These are phyloP conservation scores for Siniperca undulata DNA, from an alignment of 2,797 vertebrate genomes.

Conservation along the genomic window DNA sequence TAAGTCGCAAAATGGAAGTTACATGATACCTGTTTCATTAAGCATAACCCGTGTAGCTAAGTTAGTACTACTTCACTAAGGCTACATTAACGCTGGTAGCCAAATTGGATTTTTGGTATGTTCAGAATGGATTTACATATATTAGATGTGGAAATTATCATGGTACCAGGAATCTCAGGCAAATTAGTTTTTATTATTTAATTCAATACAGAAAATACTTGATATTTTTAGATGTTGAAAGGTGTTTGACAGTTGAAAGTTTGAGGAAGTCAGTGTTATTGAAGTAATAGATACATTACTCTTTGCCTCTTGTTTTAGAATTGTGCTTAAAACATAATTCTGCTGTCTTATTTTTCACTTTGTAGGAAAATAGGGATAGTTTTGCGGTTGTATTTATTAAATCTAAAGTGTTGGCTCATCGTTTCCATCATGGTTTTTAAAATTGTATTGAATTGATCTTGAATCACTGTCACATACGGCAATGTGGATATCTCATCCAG, in stretches of 20 bases:
- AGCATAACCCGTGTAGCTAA: neutral
- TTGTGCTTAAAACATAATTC: neutral
- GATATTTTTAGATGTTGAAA: neutral
- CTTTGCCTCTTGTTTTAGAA: neutral
- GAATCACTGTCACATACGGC: neutral
- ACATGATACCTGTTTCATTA: neutral
- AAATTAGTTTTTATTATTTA: neutral
- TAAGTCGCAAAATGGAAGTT: neutral
- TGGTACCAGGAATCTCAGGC: slow-evolving; percentile 3
- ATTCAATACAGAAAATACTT: neutral
- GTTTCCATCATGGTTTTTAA: neutral
- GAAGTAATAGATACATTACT: neutral
- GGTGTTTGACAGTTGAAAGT: neutral
- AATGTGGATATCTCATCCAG: neutral
- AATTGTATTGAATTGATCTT: neutral
- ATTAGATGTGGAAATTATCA: neutral
- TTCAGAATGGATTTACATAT: neutral
- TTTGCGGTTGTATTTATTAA: neutral
- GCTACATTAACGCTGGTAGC: neutral
- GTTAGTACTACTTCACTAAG: neutral
- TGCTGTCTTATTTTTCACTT: neutral
- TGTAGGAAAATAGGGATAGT: neutral
- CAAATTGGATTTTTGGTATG: neutral
- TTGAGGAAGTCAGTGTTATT: neutral
- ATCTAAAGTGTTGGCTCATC: neutral